Evolutionary conservation across 2,797 vertebrate species (phyloP).

Genomic region (Siniperca undulata): DNA sequence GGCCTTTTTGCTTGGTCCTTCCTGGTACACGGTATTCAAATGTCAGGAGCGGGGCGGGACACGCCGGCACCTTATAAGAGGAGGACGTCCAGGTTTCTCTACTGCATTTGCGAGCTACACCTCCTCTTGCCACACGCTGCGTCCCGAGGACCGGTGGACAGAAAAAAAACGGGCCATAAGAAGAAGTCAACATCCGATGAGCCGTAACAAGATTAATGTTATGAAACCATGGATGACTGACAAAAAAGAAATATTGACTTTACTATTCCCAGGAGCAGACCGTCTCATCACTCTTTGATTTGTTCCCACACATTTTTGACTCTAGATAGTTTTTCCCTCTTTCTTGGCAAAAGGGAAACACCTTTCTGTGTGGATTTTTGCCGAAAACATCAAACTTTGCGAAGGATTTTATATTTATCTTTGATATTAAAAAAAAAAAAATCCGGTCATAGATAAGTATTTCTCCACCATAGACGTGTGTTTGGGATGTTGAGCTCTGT

Average conservation of each 20-base stretch:
- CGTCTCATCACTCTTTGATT: constrained; percentile 13
- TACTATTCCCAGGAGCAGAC: constrained; percentile 36
- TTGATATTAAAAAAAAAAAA: background rate
- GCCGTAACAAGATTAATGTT: constrained; percentile 37
- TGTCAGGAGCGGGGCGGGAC: constrained; percentile 70
- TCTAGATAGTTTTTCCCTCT: constrained; percentile 4
- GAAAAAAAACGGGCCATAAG: constrained; percentile 23
- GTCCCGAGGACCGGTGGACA: constrained; percentile 36
- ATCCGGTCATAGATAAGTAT: constrained; percentile 16
- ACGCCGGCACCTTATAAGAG: constrained; percentile 80
- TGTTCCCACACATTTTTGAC: background rate
- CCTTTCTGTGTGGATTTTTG: constrained; percentile 38
- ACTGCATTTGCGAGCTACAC: constrained; percentile 68
- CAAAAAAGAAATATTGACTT: constrained; percentile 67
- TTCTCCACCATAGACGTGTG: constrained; percentile 65
- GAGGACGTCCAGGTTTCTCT: constrained; percentile 46
- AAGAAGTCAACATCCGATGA: constrained; percentile 48
- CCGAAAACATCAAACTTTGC: background rate
- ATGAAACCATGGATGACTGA: constrained; percentile 78
- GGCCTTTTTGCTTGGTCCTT: constrained; percentile 79
- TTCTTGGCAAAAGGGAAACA: constrained; percentile 21
- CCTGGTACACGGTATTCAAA: constrained; percentile 81
- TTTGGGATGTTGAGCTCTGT: constrained; percentile 90
- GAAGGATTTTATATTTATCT: constrained; percentile 58
- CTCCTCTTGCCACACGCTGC: constrained; percentile 38